Evolutionary conservation across 2,797 vertebrate species (phyloP).

Genomic region (Phoeniculus purpureus): DNA sequence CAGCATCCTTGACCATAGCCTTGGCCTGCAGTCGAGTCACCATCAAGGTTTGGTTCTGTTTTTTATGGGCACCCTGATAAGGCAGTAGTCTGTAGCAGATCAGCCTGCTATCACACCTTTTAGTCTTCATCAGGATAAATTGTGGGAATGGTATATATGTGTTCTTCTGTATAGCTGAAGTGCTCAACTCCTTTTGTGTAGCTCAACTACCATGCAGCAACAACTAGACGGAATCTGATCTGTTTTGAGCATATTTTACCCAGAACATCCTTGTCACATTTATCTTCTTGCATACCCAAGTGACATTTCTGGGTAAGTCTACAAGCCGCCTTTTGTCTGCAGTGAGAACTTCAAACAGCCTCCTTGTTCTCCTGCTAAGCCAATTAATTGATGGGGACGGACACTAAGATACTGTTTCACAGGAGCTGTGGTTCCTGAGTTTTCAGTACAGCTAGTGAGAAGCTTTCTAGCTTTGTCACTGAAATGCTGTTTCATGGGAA

Average conservation of each 20-base stretch:
- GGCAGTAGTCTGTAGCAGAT: neutral
- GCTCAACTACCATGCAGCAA: neutral
- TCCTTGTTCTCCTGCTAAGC: neutral
- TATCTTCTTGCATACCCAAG: neutral
- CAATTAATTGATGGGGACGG: neutral
- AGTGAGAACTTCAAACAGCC: neutral
- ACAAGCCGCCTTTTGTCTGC: slow-evolving; percentile 26
- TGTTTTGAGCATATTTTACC: neutral
- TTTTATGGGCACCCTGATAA: neutral
- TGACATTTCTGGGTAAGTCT: neutral
- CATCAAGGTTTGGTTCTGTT: neutral
- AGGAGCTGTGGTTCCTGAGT: neutral
- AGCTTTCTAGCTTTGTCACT: neutral
- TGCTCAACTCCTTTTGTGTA: neutral
- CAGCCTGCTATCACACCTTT: neutral
- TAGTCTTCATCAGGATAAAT: neutral
- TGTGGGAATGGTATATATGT: neutral
- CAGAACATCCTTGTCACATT: neutral
- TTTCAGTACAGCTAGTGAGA: neutral
- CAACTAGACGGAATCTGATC: neutral
- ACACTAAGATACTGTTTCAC: neutral
- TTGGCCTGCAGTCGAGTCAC: neutral
- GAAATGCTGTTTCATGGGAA: neutral
- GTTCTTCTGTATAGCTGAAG: neutral
- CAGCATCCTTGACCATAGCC: neutral